Evolutionary conservation across 2,113 vertebrate genomes (phyloP).

Genomic region (Gopherus flavomarginatus): DNA sequence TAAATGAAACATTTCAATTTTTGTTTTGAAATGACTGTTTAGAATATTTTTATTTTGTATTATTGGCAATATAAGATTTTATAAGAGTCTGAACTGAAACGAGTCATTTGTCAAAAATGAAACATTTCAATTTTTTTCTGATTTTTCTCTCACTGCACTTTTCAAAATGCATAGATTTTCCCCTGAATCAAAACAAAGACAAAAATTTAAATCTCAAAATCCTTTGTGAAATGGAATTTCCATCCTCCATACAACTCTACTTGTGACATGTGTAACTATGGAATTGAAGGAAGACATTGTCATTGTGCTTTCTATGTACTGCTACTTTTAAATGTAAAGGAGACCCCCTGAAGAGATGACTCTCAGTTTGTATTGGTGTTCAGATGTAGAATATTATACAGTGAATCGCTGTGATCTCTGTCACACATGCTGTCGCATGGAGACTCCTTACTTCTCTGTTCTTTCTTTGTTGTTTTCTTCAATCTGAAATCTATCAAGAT

Average conservation of each 20-base stretch:
- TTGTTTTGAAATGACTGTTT: neutral
- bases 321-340: constrained; percentile 25
- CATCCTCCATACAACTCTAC: neutral
- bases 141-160: neutral
- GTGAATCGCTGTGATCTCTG: neutral
- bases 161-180: neutral
- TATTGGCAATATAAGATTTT: neutral
- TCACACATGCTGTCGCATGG: neutral
- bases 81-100: neutral
- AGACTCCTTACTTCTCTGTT: neutral
- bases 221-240: neutral
- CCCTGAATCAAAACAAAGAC: neutral
- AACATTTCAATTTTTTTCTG: neutral
- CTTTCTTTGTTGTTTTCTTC: neutral
- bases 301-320: neutral
- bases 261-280: neutral
- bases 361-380: neutral
- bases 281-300: neutral
- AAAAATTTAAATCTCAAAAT: neutral
- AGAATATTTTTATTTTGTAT: neutral
- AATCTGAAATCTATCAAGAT: constrained; percentile 36
- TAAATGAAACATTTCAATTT: neutral
- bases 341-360: neutral
- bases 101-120: neutral
- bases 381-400: neutral